Base-by-base conservation (phyloP, 64 coral and sea anemone genomes). In the Platygyra sinensis region DNA sequence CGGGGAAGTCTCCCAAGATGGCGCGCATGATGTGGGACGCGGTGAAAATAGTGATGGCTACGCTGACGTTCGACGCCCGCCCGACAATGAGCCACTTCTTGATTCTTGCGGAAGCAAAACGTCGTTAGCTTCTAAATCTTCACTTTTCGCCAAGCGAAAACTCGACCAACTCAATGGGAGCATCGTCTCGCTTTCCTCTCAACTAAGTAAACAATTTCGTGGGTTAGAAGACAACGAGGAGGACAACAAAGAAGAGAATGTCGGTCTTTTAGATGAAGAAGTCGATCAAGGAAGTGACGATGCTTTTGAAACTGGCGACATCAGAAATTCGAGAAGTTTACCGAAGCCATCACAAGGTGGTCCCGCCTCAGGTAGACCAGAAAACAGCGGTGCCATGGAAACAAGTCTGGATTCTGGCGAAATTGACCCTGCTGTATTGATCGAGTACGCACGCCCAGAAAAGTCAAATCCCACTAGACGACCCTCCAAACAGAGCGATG, bases 241-340 rank as follows among this genome's bases (percentile, higher is more conserved):
- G 8, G 28, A 80, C 62, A 52, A 62, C 52, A 78, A 84, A 63
- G 36, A 73, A 15, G 80, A 85, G 49, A 72, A 86, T 86, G 67
- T 60, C 30, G 71, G 59, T 24, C 61, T 69, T 27, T 49, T 84
- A 14, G 33, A 67, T 28, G 64, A 71, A 11, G 80, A 84, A 17
- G 31, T 24, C 13, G 42, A 32, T 50, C 80, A 84, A 62, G 80
- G 61, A 67, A 84, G 80, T 11, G 80, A 84, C 59, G 80, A 84
- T 22, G 80, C 80, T 8, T 84, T 84, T 25, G 79, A 81, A 81
- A 81, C 52, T 20, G 59, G 6, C 19, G 62, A 71, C 17, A 4
- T 22, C 24, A 22, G 2, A 24, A 22, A 24, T 83, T 30, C 19
- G 55, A 38, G 49, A 64, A 51, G 19, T 27, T 51, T 18, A 78